These are phyloP conservation scores for Eunapius fragilis DNA, from an alignment of 37 sponge, comb jelly and placozoan species.

Conservation along the genomic window DNA sequence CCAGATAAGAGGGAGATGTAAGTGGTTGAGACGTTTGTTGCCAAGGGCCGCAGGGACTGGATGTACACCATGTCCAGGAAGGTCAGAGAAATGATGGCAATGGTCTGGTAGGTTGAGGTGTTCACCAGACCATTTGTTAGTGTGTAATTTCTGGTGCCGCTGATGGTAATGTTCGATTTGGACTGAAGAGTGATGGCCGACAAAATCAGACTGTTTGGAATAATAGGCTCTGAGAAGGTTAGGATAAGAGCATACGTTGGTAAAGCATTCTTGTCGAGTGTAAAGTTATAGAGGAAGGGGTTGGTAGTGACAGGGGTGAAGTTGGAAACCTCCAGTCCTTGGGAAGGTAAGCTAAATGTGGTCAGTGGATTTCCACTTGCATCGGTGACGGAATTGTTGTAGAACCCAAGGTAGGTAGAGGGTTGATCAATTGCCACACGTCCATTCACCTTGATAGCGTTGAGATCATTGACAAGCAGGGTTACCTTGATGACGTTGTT, in stretches of 20 bases:
- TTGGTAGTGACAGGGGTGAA: slow-evolving; percentile 81
- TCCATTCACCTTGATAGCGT: slow-evolving; percentile 66
- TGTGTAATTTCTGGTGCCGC: slow-evolving; percentile 38
- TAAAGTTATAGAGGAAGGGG: slow-evolving; percentile 58
- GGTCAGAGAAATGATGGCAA: slow-evolving; percentile 31
- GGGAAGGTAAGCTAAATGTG: slow-evolving; percentile 44
- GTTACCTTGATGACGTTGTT: slow-evolving; percentile 60
- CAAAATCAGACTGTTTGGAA: slow-evolving; percentile 28
- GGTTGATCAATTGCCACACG: slow-evolving; percentile 44
- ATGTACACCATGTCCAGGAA: slow-evolving; percentile 78
- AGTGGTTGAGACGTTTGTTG: slow-evolving; percentile 26
- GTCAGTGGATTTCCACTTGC: slow-evolving; percentile 44
- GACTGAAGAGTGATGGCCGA: slow-evolving; percentile 73
- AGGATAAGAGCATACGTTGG: slow-evolving; percentile 43
- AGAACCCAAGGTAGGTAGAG: slow-evolving; percentile 73
- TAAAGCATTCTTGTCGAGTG: slow-evolving; percentile 67
- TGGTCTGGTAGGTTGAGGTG: slow-evolving; percentile 37
- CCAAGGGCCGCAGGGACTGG: slow-evolving; percentile 52
- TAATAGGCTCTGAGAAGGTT: slow-evolving; percentile 85
- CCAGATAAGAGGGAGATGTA: slow-evolving; percentile 56
- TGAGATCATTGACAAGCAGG: slow-evolving; percentile 56
- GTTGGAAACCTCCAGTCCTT: slow-evolving; percentile 40
- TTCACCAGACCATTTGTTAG: slow-evolving; percentile 64
- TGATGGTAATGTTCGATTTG: slow-evolving; percentile 4
- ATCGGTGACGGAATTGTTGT: slow-evolving; percentile 46